These are phyloP conservation scores for Falco biarmicus DNA, from an alignment of 2,797 vertebrate genomes.

Conservation along the genomic window DNA sequence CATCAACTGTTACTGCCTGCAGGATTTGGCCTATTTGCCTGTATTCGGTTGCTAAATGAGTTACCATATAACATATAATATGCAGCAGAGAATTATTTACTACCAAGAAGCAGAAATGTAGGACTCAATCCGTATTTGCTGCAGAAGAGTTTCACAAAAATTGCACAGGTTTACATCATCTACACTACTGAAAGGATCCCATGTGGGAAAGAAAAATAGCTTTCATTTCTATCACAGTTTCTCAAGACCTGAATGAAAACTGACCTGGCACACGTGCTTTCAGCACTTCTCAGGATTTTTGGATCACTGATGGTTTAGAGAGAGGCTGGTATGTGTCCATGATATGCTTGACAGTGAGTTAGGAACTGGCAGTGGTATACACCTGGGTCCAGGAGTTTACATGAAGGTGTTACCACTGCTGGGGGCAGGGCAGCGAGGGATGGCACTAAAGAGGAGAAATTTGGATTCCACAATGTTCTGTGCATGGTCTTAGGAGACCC, in stretches of 20 bases:
- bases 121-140: background rate
- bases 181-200: background rate
- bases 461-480: background rate
- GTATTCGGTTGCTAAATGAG: background rate
- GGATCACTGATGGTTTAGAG: background rate
- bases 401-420: background rate
- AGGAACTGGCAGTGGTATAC: background rate
- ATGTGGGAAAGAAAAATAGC: background rate
- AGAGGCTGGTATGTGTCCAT: background rate
- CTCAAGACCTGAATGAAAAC: background rate
- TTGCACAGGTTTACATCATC: background rate
- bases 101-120: background rate
- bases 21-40: background rate
- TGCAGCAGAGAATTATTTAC: background rate
- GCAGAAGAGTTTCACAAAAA: background rate
- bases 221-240: background rate
- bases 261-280: background rate
- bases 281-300: background rate
- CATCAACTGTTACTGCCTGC: background rate
- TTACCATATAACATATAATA: background rate
- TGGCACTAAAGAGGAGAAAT: background rate
- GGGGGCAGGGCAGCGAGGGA: fast-evolving
- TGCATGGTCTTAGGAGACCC: background rate
- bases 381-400: background rate
- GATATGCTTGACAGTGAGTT: background rate